Evolutionary conservation across 2,888 invertebrate genomes (phyloP).

Genomic region (Zaprionus bogoriensis): DNA sequence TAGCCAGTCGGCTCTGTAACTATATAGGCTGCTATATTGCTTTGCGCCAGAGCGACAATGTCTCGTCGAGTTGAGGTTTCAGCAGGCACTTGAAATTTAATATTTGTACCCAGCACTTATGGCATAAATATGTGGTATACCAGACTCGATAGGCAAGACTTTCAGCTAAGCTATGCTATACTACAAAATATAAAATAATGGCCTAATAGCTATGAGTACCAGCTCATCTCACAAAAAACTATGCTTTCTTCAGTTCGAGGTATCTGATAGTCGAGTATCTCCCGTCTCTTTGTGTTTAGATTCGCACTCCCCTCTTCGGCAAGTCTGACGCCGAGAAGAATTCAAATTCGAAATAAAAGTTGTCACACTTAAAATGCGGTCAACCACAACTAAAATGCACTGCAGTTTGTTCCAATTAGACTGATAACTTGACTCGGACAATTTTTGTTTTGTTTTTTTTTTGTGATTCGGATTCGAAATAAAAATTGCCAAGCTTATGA

Average conservation of each 20-base stretch:
- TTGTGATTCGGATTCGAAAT: not conserved
- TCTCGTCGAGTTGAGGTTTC: not conserved
- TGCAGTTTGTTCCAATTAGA: not conserved
- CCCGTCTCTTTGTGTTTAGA: not conserved
- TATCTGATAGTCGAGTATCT: not conserved
- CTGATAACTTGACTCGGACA: not conserved
- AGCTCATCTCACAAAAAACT: no score
- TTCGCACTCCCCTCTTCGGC: no score
- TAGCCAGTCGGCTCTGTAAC: slow-evolving; percentile 20
- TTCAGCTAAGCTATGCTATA: no score
- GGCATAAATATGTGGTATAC: not conserved
- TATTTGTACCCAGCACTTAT: not conserved
- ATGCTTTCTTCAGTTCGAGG: not conserved
- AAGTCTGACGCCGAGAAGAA: not conserved
- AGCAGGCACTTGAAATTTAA: slow-evolving; percentile 20
- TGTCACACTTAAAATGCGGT: not conserved
- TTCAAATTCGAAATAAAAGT: not conserved
- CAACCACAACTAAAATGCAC: not conserved
- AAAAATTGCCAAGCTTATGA: not conserved
- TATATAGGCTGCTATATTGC: not conserved
- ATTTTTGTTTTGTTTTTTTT: not conserved
- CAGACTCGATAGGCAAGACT: no score
- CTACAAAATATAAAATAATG: no score
- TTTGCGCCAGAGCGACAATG: no score
- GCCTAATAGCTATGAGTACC: no score